Base-by-base conservation (phyloP, 2,888 invertebrate species). In the Molorchus minor region DNA sequence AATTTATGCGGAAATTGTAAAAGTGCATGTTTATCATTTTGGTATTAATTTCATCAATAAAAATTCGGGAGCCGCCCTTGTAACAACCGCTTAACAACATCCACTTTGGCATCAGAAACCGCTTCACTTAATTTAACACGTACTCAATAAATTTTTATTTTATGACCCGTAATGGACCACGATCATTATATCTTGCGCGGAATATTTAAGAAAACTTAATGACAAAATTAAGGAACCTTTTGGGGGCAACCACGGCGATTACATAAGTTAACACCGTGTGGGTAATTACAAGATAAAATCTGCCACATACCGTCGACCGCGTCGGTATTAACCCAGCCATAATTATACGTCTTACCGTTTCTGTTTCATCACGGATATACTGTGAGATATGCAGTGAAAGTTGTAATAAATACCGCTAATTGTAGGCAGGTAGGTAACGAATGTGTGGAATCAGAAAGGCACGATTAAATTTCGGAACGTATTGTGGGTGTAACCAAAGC, bases 311-410 rank as follows among this genome's bases (percentile, higher is more conserved):
- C 25, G 45, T 25, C 25, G 45, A 17, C 43, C 30, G 12, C 29
- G 45, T 19, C 16, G 45, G 30, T 45, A 45, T 45, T 45, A 45
- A 45, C 29, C 17, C 16, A 3, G 5, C 29, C 30, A 10, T 45
- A 45, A 45, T 45, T 45, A 45, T 45, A 45, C 15, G n/a, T 45
- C 45, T 45, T 30, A 45, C 45, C 16, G 30, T 43, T 43, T 43
- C 10, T 25, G 43, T 43, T 46, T 38, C 36, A 21, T 35, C 47
- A 33, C 47, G 47, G 35, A 49, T 38, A 20, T 38, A 25, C 38
- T n/a, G 21, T 40, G 25, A 38, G 38, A 49, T 47, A 49, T 20
- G 36, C 13, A 38, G 49, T 38, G 49, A 49, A 49, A 49, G 49
- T 49, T 25, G 17, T 17, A 17, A 45, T 45, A 49, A 38, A 49